Percentiles rank a stretch among this genome's conserved stretches.
Evolutionary conservation across 2,113 vertebrate species (phyloP).

Genomic region (Hystrix cristata): DNA sequence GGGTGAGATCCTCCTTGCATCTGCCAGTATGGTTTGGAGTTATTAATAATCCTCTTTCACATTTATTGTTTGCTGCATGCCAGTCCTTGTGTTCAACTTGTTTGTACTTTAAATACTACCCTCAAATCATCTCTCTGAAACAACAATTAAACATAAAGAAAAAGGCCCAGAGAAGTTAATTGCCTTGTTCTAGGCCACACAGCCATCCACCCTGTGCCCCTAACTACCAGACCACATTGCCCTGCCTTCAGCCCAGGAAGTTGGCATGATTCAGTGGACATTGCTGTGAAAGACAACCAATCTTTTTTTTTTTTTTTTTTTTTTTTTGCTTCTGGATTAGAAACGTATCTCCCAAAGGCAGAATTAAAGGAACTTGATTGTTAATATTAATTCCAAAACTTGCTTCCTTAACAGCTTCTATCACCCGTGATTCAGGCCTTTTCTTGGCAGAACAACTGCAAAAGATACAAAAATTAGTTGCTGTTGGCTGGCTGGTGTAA

Average conservation of each 20-base stretch:
- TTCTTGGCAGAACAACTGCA: conserved; percentile 80
- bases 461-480: conserved; percentile 78
- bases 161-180: background rate
- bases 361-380: conserved; percentile 69
- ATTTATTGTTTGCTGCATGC: background rate
- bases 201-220: fast-evolving
- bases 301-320: background rate
- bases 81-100: background rate
- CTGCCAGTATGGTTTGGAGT: background rate
- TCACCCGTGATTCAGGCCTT: conserved; percentile 54
- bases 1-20: conserved; percentile 9
- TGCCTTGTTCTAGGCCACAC: background rate
- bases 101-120: background rate
- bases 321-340: conserved; percentile 53
- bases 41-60: conserved; percentile 21
- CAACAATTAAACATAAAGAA: background rate
- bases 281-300: background rate
- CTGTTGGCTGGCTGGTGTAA: conserved; percentile 76
- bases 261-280: background rate
- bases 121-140: background rate
- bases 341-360: conserved; percentile 55
- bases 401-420: conserved; percentile 69
- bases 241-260: background rate
- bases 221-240: background rate
- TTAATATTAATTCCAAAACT: conserved; percentile 71